Percentiles rank a stretch among this genome's conserved stretches.
phyloP scores from a whole-genome alignment of 1,140 invertebrate genomes.

The Megathymus violae region DNA sequence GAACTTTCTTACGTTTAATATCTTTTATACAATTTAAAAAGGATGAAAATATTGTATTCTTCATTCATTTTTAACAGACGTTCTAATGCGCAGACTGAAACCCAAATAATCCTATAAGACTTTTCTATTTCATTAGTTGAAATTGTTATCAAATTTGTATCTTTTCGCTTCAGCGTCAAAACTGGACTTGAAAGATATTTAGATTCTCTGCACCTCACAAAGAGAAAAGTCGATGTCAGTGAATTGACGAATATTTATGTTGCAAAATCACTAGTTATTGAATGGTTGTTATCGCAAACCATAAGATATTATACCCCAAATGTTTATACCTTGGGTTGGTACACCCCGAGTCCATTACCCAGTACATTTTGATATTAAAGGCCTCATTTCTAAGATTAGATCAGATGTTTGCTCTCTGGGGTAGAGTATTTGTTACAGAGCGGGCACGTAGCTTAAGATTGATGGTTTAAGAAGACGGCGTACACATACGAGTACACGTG shows the following conservation, averaged over 20 bases:
- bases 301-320: background rate
- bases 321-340: constrained; percentile 13
- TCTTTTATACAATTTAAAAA: no score
- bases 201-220: constrained; percentile 49
- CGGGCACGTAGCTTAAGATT: constrained; percentile 19
- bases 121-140: no score
- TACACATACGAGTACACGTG: background rate
- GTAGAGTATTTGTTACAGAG: constrained; percentile 23
- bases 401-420: constrained; percentile 22
- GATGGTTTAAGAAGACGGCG: constrained; percentile 5
- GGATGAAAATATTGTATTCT: no score
- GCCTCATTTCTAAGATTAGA: constrained; percentile 28
- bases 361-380: constrained; percentile 28
- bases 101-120: no score
- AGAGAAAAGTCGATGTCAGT: constrained; percentile 53
- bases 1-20: no score
- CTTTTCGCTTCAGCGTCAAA: constrained; percentile 20
- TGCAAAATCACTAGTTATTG: constrained; percentile 52
- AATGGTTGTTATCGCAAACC: constrained; percentile 27
- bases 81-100: no score
- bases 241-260: constrained; percentile 69
- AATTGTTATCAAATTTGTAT: no score
- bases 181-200: constrained; percentile 36
- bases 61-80: no score
- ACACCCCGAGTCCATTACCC: constrained; percentile 12